Percentiles rank a stretch among this genome's conserved stretches.
These are phyloP conservation scores for Centropus bengalensis DNA, from an alignment of 2,113 vertebrate genomes.

Conservation along the genomic window DNA sequence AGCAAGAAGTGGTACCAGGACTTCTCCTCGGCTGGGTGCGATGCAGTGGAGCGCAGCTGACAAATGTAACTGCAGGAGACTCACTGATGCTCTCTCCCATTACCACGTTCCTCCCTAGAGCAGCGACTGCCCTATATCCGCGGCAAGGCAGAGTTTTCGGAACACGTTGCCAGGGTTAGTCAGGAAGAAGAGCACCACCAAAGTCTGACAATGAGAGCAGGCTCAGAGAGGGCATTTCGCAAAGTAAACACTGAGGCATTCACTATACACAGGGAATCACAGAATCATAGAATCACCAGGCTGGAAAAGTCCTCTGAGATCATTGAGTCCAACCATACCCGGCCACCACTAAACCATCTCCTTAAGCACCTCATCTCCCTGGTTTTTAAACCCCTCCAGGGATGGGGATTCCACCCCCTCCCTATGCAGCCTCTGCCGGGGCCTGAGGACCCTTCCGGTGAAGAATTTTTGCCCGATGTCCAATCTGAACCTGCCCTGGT, in stretches of 20 bases:
- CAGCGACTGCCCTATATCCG: slow-evolving; percentile 49
- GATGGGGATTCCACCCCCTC: too few relatives aligned
- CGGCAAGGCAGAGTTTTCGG: neutral
- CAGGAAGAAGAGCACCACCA: neutral
- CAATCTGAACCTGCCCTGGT: too few relatives aligned
- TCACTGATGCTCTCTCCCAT: slow-evolving; percentile 28
- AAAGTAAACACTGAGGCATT: neutral
- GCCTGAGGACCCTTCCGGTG: too few relatives aligned
- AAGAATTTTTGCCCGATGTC: too few relatives aligned
- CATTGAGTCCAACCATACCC: too few relatives aligned
- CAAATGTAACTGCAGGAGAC: neutral
- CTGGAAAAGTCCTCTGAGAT: too few relatives aligned
- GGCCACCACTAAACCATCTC: too few relatives aligned
- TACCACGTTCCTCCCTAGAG: slow-evolving; percentile 13
- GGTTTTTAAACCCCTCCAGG: too few relatives aligned
- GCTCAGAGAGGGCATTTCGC: neutral
- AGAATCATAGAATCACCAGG: too few relatives aligned
- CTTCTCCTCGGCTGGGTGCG: neutral
- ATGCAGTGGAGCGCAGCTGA: slow-evolving; percentile 25
- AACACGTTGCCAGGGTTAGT: slow-evolving; percentile 16
- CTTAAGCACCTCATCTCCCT: too few relatives aligned
- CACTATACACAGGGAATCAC: neutral
- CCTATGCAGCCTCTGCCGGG: too few relatives aligned
- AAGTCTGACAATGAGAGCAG: neutral
- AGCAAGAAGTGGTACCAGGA: neutral